Evolutionary conservation across 2,888 invertebrate species (phyloP).

Genomic region (Gerosis bhagava): DNA sequence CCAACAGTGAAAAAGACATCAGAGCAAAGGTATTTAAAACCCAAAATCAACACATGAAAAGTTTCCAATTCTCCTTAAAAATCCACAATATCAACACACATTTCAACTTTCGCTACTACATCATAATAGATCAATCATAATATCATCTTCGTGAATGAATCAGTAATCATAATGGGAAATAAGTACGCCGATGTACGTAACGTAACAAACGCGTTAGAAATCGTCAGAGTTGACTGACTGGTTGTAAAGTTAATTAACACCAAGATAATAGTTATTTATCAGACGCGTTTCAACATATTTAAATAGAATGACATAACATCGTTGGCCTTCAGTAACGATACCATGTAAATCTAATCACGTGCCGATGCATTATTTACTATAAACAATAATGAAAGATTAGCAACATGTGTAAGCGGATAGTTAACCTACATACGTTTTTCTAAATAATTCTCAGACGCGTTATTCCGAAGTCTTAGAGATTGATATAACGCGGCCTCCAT

Average conservation of each 20-base stretch:
- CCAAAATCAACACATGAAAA: slow-evolving; percentile 37
- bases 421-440: slow-evolving; percentile 26
- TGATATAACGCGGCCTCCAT: slow-evolving; percentile 39
- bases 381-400: slow-evolving; percentile 29
- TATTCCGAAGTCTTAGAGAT: slow-evolving; percentile 5
- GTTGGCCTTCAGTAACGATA: slow-evolving; percentile 20
- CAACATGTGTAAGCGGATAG: slow-evolving; percentile 26
- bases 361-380: slow-evolving; percentile 31
- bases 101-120: slow-evolving; percentile 7
- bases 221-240: slow-evolving; percentile 23
- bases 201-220: slow-evolving; percentile 15
- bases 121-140: slow-evolving; percentile 12
- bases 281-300: slow-evolving; percentile 14
- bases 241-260: slow-evolving; percentile 17
- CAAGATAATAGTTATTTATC: slow-evolving; percentile 21
- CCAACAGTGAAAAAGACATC: slow-evolving; percentile 86
- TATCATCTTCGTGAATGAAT: slow-evolving; percentile 8
- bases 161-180: slow-evolving; percentile 2
- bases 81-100: background rate
- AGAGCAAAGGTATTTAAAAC: slow-evolving; percentile 82
- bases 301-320: slow-evolving; percentile 24
- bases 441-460: background rate
- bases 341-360: slow-evolving; percentile 30
- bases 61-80: slow-evolving; percentile 61
- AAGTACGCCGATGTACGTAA: slow-evolving; percentile 15